These are phyloP conservation scores for Callionymus lyra DNA, from an alignment of 2,113 vertebrate species.

Conservation along the genomic window DNA sequence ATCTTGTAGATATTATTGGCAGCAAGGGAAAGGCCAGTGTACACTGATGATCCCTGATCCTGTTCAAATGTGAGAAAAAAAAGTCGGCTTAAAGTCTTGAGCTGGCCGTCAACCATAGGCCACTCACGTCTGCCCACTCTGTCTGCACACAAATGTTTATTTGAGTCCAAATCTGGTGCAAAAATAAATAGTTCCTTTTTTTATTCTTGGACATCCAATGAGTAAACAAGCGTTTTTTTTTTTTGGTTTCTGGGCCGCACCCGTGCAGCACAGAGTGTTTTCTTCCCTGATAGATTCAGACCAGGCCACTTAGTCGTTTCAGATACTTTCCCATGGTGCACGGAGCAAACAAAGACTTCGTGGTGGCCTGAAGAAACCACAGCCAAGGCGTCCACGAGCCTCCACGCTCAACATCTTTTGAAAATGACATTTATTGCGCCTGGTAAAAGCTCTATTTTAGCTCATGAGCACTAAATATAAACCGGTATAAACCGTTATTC, in stretches of 20 bases:
- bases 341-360: constrained; percentile 8
- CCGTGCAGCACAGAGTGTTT: constrained; percentile 58
- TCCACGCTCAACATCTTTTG: constrained; percentile 37
- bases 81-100: no score
- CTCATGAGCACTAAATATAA: constrained; percentile 59
- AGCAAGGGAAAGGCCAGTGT: no score
- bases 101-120: no score
- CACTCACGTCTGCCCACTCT: no score
- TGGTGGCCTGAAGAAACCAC: constrained; percentile 60
- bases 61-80: no score
- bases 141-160: no score
- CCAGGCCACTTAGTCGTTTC: no score
- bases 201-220: constrained; percentile 11
- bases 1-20: no score
- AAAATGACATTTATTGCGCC: constrained; percentile 49
- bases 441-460: constrained; percentile 60
- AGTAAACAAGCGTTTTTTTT: constrained; percentile 61
- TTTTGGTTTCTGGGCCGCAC: constrained; percentile 41
- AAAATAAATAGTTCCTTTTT: constrained; percentile 48
- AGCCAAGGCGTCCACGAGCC: constrained; percentile 54
- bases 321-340: constrained; percentile 71
- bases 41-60: no score
- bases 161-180: constrained; percentile 31
- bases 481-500: constrained; percentile 28
- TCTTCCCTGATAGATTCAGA: constrained; percentile 21